Base-by-base conservation (phyloP, 2,113 vertebrate species). In the Phyllopteryx taeniolatus region DNA sequence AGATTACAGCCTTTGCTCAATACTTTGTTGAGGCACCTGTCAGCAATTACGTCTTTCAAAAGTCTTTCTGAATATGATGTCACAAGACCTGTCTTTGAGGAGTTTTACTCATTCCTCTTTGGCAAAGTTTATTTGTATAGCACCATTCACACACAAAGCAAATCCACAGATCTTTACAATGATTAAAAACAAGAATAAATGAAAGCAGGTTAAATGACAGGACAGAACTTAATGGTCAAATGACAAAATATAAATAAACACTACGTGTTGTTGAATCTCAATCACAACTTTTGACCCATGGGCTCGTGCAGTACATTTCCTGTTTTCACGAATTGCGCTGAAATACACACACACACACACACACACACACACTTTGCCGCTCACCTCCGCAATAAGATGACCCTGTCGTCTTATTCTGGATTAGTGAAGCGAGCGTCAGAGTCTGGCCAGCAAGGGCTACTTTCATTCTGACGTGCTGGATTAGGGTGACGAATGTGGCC, bases 361-460 rank as follows among this genome's bases (percentile, higher is more conserved):
- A 39, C 14, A 61, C 59, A 22, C 39, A 64, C 39, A 64, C 19
- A n/a, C 42, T 22, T 22, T 43, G n/a, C 46, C 42, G 11, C 86
- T 89, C 82, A 90, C 86, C 85, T 89, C 71, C 33, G 3, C 17
- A 53, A 43, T 31, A 33, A 72, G 70, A 71, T 54, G 73, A 70
- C n/a, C 61, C 70, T 39, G 65, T 64, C 17, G 69, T 33, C 2
- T 79, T 77, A 79, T 19, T 68, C 35, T 43, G 76, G 82, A 86
- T 87, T 83, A 86, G 51, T 2, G 0, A 44, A 69, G 35, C 73
- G 79, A 79, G 81, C 71, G 69, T 63, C 68, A 15, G 71, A 79
- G 71, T 75, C 62, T 44, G 46, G 17, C 53, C 51, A 35, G 12
- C 56, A 31, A 78, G 13, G 68, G 73, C 75, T 81, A 84, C 69